phyloP scores from a whole-genome alignment of 2,113 vertebrate genomes.

The Sylvia atricapilla region DNA sequence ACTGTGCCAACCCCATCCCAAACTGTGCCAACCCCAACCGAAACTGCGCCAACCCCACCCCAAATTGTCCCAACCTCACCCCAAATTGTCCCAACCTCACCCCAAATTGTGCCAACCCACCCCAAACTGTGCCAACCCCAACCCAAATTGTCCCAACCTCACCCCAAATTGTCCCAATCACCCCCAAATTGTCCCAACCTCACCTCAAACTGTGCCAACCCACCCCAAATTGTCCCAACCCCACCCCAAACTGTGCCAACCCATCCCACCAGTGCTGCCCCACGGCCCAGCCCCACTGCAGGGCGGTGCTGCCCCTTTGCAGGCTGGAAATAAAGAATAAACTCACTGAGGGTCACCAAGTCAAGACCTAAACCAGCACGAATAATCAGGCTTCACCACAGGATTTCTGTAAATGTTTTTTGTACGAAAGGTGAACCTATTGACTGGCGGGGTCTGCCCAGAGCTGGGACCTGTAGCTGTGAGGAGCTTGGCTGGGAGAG shows the following conservation, averaged over 20 bases:
- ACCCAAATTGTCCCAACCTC: too few species aligned
- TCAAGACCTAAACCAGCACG: rapidly evolving
- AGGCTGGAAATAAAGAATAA: background rate
- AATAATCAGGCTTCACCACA: background rate
- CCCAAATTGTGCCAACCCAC: too few species aligned
- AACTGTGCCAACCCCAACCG: rapidly evolving
- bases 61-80: too few species aligned
- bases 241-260: rapidly evolving
- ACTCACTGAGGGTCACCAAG: background rate
- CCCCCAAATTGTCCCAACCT: too few species aligned
- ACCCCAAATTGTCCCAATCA: too few species aligned
- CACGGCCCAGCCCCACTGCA: background rate
- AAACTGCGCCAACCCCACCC: too few species aligned
- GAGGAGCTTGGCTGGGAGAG: background rate
- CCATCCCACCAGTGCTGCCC: rapidly evolving
- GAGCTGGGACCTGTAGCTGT: background rate
- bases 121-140: too few species aligned
- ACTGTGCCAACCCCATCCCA: too few species aligned
- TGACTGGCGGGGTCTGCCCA: background rate
- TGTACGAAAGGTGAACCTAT: rapidly evolving
- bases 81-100: rapidly evolving
- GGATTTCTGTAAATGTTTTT: background rate
- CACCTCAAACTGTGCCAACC: rapidly evolving
- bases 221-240: too few species aligned
- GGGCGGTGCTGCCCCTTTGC: background rate